Percentiles rank a stretch among this genome's conserved stretches.
These are phyloP conservation scores for Anser brachyrhynchus DNA, from an alignment of 2,113 vertebrate species.

Conservation along the genomic window DNA sequence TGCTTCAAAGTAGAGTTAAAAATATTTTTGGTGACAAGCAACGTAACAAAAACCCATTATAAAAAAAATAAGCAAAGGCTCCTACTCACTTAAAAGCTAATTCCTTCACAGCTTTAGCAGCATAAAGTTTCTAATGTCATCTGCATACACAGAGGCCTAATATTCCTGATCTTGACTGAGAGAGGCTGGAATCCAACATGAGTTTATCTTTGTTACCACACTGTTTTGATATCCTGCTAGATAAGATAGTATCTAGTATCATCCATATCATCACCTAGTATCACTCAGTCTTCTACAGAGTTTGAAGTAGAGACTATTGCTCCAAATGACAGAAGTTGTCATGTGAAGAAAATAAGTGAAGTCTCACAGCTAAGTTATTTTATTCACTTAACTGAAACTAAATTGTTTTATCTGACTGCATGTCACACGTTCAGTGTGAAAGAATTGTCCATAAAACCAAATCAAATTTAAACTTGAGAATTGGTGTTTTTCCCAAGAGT, in stretches of 20 bases:
- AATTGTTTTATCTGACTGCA: neutral
- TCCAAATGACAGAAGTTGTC: neutral
- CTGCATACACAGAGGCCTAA: neutral
- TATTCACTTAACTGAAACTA: neutral
- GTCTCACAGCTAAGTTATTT: neutral
- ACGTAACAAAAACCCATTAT: neutral
- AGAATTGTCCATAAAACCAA: neutral
- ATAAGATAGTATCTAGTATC: too few species aligned
- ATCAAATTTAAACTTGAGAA: neutral
- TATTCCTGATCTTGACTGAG: neutral
- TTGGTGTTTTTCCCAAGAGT: neutral
- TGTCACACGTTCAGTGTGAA: neutral
- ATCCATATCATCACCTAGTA: neutral
- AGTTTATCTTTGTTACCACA: neutral
- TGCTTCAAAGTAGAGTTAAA: neutral
- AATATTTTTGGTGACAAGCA: neutral
- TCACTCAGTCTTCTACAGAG: neutral
- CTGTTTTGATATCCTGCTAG: neutral
- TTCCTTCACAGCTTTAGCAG: neutral
- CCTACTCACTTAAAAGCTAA: neutral
- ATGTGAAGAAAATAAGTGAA: neutral
- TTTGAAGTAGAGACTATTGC: accelerated
- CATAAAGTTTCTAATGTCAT: neutral
- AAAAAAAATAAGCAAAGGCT: neutral
- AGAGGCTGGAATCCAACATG: neutral